Evolutionary conservation across 1,140 invertebrate genomes (phyloP).

Genomic region (Drosophila grimshawi): DNA sequence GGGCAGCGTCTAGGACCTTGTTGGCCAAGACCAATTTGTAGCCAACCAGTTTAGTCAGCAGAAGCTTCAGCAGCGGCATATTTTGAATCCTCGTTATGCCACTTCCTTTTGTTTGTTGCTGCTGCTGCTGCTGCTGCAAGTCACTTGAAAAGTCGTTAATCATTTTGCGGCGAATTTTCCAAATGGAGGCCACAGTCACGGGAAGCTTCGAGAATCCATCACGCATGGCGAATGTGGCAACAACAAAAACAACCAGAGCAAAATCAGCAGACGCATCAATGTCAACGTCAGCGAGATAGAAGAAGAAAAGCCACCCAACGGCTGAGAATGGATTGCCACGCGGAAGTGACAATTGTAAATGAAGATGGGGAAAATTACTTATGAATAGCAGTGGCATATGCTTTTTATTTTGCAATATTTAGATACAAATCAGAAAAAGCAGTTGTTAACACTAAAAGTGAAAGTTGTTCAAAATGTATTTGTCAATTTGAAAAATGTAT

Average conservation of each 20-base stretch:
- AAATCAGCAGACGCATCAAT: constrained; percentile 69
- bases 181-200: constrained; percentile 1
- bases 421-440: no score
- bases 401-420: constrained; percentile 48
- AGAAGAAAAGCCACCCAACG: constrained; percentile 59
- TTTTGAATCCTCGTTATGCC: constrained; percentile 67
- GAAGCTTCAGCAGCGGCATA: not conserved
- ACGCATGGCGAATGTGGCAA: constrained; percentile 59
- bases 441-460: no score
- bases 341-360: constrained; percentile 15
- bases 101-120: constrained; percentile 47
- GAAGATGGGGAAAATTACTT: constrained; percentile 7
- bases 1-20: constrained; percentile 31
- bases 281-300: constrained; percentile 69
- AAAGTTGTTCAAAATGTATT: no score
- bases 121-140: constrained; percentile 53
- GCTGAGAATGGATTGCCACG: constrained; percentile 16
- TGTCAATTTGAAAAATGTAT: no score
- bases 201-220: constrained; percentile 71
- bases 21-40: constrained; percentile 73
- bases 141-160: constrained; percentile 84
- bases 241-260: constrained; percentile 37
- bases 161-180: constrained; percentile 62
- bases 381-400: constrained; percentile 53
- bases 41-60: constrained; percentile 40